Evolutionary conservation across 2,113 vertebrate genomes (phyloP).

Genomic region (Eidolon helvum): DNA sequence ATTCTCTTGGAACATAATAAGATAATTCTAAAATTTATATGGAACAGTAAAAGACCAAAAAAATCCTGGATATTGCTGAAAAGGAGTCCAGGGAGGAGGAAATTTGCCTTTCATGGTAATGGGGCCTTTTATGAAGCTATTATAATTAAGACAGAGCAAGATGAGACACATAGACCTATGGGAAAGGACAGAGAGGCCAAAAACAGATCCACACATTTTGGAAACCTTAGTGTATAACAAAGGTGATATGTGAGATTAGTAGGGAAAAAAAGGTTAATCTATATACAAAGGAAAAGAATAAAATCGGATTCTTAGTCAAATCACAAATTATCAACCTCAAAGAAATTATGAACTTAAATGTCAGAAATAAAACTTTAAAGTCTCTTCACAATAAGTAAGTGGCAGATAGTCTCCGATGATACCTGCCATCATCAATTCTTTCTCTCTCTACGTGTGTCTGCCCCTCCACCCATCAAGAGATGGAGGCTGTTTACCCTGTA

Average conservation of each 20-base stretch:
- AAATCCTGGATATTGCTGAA: neutral
- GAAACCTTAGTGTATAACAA: neutral
- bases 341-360: neutral
- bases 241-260: neutral
- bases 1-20: neutral
- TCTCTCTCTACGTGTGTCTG: neutral
- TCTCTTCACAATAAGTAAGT: neutral
- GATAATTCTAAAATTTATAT: neutral
- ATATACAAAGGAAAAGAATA: neutral
- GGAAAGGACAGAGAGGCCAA: neutral
- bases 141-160: neutral
- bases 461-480: neutral
- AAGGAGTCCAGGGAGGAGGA: neutral
- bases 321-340: neutral
- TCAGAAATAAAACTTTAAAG: conserved; percentile 7
- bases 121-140: neutral
- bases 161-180: neutral
- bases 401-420: neutral
- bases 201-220: neutral
- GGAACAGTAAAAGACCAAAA: neutral
- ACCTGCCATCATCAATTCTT: neutral
- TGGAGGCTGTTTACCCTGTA: neutral
- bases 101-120: neutral
- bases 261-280: neutral
- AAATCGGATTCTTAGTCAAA: neutral